Evolutionary conservation across 2,113 vertebrate genomes (phyloP).

Genomic region (Tursiops truncatus): DNA sequence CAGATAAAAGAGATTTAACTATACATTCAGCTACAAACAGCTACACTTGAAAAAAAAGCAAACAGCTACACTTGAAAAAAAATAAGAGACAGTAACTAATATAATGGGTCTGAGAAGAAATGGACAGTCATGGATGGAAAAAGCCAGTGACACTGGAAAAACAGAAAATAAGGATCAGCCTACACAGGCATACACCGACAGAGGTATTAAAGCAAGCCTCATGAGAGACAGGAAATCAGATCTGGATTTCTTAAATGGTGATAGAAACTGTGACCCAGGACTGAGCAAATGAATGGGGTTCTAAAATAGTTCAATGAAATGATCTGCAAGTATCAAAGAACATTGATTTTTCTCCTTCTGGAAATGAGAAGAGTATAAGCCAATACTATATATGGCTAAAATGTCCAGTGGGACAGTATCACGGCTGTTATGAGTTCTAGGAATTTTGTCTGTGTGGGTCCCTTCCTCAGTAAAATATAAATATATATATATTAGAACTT

Average conservation of each 20-base stretch:
- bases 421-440: neutral
- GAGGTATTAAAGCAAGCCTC: neutral
- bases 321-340: neutral
- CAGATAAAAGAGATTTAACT: neutral
- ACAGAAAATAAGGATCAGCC: neutral
- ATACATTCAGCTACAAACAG: neutral
- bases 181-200: neutral
- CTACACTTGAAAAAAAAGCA: neutral
- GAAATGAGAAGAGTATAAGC: neutral
- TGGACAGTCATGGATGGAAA: neutral
- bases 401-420: neutral
- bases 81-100: neutral
- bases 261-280: neutral
- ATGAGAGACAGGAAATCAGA: neutral
- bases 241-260: neutral
- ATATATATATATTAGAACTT: neutral
- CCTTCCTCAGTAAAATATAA: neutral
- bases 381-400: neutral
- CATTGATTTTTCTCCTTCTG: neutral
- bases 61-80: neutral
- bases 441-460: neutral
- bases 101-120: neutral
- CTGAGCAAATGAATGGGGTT: neutral
- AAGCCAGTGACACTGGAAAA: neutral
- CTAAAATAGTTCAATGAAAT: neutral